Percentiles rank a stretch among this genome's conserved stretches.
phyloP scores from a whole-genome alignment of 2,888 invertebrate genomes.

The Melanostoma mellinum region DNA sequence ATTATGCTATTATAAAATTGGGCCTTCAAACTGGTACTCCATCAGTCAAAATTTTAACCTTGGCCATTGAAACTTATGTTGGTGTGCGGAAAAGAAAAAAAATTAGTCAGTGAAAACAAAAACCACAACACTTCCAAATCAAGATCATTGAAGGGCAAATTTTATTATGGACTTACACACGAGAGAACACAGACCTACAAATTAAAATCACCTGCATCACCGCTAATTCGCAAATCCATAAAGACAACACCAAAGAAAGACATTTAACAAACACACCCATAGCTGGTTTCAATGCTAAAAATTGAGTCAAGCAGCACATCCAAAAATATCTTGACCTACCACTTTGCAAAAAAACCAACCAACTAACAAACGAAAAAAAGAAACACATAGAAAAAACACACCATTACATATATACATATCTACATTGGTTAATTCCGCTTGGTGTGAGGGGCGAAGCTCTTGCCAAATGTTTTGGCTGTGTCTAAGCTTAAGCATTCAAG shows the following conservation, averaged over 20 bases:
- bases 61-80: slow-evolving; percentile 68
- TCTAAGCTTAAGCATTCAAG: slow-evolving; percentile 47
- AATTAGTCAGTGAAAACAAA: slow-evolving; percentile 31
- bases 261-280: slow-evolving; percentile 42
- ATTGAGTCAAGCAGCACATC: slow-evolving; percentile 56
- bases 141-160: slow-evolving; percentile 71
- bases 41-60: slow-evolving; percentile 72
- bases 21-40: slow-evolving; percentile 72
- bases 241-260: slow-evolving; percentile 51
- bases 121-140: slow-evolving; percentile 58
- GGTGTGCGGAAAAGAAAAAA: slow-evolving; percentile 46
- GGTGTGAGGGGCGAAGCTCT: slow-evolving; percentile 33
- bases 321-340: slow-evolving; percentile 71
- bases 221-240: slow-evolving; percentile 58
- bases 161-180: slow-evolving; percentile 49
- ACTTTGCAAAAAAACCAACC: slow-evolving; percentile 60
- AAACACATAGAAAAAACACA: slow-evolving; percentile 5
- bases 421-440: slow-evolving; percentile 8
- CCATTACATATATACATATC: slow-evolving; percentile 24
- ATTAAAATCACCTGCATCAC: slow-evolving; percentile 51
- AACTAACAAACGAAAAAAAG: slow-evolving; percentile 17
- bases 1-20: slow-evolving; percentile 57
- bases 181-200: background rate
- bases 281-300: slow-evolving; percentile 57
- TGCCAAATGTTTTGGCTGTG: slow-evolving; percentile 54